Evolutionary conservation across 1,140 invertebrate genomes (phyloP).

Genomic region (Drosophila oshimai): DNA sequence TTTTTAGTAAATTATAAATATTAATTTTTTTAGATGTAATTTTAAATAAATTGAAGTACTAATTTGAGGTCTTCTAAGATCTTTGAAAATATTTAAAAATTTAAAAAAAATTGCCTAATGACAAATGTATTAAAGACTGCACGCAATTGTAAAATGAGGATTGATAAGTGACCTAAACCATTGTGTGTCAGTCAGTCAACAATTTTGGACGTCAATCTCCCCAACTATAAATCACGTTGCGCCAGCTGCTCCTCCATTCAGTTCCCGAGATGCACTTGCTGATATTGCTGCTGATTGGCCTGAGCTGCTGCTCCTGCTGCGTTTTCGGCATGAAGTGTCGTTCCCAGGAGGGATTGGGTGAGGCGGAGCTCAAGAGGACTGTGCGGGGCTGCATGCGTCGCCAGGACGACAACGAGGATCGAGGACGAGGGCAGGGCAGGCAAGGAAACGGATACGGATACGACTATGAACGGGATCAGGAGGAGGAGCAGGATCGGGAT

Average conservation of each 20-base stretch:
- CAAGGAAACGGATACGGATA: slow-evolving; percentile 8
- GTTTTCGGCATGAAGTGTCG: slow-evolving; percentile 81
- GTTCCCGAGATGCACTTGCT: slow-evolving; percentile 35
- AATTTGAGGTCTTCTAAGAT: too few relatives aligned
- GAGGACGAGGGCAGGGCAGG: slow-evolving; percentile 14
- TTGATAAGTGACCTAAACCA: slow-evolving; percentile 6
- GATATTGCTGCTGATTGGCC: slow-evolving; percentile 9
- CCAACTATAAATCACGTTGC: slow-evolving; percentile 37
- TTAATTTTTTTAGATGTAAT: not conserved
- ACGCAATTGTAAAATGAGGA: slow-evolving; percentile 1
- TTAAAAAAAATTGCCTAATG: too few relatives aligned
- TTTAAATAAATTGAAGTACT: too few relatives aligned
- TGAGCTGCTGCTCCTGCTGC: slow-evolving; percentile 4
- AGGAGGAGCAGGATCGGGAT: slow-evolving; percentile 12
- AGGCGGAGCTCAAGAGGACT: slow-evolving; percentile 81
- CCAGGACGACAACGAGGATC: slow-evolving; percentile 36
- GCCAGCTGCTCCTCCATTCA: not conserved
- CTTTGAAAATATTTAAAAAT: too few relatives aligned
- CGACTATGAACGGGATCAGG: slow-evolving; percentile 22
- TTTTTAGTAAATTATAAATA: not conserved
- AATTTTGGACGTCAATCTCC: slow-evolving; percentile 7
- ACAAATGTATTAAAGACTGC: not conserved
- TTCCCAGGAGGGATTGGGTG: slow-evolving; percentile 83
- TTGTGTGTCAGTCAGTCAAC: slow-evolving; percentile 55
- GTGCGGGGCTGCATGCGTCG: slow-evolving; percentile 68